phyloP scores from a whole-genome alignment of 1,140 invertebrate species.

The Lepidurus packardi region DNA sequence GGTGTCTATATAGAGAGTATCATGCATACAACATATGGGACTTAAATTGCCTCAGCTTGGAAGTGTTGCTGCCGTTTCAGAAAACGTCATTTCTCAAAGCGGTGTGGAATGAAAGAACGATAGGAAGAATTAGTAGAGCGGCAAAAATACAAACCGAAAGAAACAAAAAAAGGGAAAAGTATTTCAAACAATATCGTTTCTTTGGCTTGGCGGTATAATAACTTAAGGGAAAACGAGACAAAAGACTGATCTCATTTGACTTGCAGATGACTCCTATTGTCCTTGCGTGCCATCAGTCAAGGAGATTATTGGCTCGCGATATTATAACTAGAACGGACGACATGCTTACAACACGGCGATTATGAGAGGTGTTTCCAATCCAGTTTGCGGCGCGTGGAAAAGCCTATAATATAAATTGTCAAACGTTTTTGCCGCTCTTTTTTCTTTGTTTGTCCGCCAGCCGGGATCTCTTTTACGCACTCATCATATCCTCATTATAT shows the following conservation, averaged over 20 bases:
- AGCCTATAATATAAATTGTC: constrained; percentile 1
- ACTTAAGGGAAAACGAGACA: background rate
- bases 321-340: background rate
- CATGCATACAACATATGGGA: background rate
- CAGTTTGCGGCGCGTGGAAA: background rate
- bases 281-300: background rate
- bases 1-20: background rate
- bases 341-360: background rate
- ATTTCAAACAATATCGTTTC: background rate
- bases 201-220: background rate
- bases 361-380: background rate
- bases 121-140: background rate
- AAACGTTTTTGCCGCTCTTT: background rate
- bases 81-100: background rate
- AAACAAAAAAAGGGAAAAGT: background rate
- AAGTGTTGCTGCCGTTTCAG: background rate
- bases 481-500: background rate
- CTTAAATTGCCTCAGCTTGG: background rate
- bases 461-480: constrained; percentile 4
- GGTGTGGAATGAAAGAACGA: no score
- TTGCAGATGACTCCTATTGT: background rate
- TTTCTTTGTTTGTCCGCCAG: background rate
- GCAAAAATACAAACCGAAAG: background rate
- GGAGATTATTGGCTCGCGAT: background rate
- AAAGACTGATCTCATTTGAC: background rate